phyloP scores from a whole-genome alignment of 2,797 vertebrate genomes.

The Crocodylus rhombifer region DNA sequence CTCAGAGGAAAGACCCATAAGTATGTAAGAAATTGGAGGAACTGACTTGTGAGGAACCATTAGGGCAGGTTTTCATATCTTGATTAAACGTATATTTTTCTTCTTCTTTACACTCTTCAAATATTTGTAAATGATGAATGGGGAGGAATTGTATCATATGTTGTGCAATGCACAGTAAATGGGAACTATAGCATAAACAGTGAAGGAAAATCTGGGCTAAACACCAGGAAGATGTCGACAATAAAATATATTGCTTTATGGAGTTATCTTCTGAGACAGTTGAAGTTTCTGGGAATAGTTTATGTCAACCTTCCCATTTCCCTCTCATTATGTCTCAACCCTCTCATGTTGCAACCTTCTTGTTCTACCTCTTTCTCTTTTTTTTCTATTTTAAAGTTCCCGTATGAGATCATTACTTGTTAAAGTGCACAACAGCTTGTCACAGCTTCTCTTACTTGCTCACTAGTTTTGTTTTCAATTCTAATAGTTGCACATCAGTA shows the following conservation, averaged over 20 bases:
- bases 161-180: accelerated
- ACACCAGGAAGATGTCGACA: background rate
- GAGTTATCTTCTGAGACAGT: background rate
- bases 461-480: background rate
- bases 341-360: no score
- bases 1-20: accelerated
- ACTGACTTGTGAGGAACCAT: background rate
- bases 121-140: background rate
- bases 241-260: background rate
- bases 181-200: background rate
- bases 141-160: background rate
- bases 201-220: background rate
- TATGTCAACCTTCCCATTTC: no score
- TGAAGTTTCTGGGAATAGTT: background rate
- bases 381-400: background rate
- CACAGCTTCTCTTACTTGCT: accelerated
- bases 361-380: background rate
- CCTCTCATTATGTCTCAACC: no score
- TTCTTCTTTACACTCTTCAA: background rate
- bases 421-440: background rate
- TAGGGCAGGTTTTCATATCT: background rate
- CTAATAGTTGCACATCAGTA: no score
- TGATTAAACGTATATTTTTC: background rate
- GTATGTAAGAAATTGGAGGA: background rate
- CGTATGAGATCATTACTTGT: background rate